These are phyloP conservation scores for Lasioglossum vierecki DNA, from an alignment of 2,888 invertebrate species.

Conservation along the genomic window DNA sequence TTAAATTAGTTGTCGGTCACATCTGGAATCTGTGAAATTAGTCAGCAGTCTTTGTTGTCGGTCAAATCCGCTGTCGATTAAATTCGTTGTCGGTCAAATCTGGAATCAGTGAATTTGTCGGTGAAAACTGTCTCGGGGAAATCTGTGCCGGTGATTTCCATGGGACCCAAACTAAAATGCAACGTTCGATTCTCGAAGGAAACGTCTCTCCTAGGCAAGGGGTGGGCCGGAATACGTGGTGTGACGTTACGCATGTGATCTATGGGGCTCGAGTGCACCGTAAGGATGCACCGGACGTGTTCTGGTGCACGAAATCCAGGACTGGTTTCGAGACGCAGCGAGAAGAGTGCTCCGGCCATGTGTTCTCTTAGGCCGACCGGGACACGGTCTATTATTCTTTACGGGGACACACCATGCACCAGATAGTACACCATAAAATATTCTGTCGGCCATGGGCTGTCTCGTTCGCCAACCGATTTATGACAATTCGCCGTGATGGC, in stretches of 20 bases:
- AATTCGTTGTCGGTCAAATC: too few relatives aligned
- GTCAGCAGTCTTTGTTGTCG: too few relatives aligned
- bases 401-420: slow-evolving; percentile 12
- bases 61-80: too few relatives aligned
- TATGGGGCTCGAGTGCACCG: slow-evolving; percentile 44
- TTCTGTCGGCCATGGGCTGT: slow-evolving; percentile 8
- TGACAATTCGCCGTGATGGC: slow-evolving; percentile 40
- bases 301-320: slow-evolving; percentile 42
- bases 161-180: too few relatives aligned
- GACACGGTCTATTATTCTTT: slow-evolving; percentile 54
- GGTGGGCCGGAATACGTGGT: slow-evolving; percentile 5
- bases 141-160: too few relatives aligned
- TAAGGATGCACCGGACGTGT: slow-evolving; percentile 52
- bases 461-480: slow-evolving; percentile 53
- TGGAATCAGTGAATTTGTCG: too few relatives aligned
- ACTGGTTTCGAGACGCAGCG: neutral
- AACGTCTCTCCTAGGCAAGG: neutral
- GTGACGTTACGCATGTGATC: slow-evolving; percentile 28
- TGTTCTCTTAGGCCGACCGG: slow-evolving; percentile 40
- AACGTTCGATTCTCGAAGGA: neutral
- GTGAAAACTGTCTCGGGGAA: too few relatives aligned
- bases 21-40: too few relatives aligned
- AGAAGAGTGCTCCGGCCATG: slow-evolving; percentile 48
- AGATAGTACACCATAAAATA: slow-evolving; percentile 42
- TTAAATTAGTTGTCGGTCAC: too few relatives aligned